A percentile compares a stretch with the other conserved stretches of the same genome.
Evolutionary conservation across 2,888 invertebrate genomes (phyloP).

Genomic region (Parthenolecanium corni): DNA sequence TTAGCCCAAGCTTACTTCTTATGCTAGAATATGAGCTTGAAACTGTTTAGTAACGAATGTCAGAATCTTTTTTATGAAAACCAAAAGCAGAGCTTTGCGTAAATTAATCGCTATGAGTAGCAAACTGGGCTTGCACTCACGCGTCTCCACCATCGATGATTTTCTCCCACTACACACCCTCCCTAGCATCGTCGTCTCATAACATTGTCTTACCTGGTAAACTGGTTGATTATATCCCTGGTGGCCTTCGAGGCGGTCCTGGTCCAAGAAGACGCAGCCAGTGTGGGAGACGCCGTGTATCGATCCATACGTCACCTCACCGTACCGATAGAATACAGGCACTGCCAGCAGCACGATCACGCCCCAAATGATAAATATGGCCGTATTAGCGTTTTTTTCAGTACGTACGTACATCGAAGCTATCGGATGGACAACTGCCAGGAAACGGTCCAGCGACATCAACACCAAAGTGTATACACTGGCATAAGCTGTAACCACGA

Average conservation of each 20-base stretch:
- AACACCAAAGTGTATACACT: conserved; percentile 87
- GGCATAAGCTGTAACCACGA: conserved; percentile 83
- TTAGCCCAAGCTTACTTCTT: too few relatives aligned
- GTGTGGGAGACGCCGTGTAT: conserved; percentile 49
- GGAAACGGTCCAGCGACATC: conserved; percentile 83
- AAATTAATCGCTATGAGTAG: too few relatives aligned
- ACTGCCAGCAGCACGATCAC: conserved; percentile 66
- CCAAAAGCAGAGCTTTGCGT: too few relatives aligned
- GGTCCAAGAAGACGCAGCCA: conserved; percentile 55
- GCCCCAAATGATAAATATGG: conserved; percentile 68
- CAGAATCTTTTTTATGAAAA: too few relatives aligned
- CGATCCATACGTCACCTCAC: conserved; percentile 56
- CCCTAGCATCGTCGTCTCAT: too few relatives aligned
- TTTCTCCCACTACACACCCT: too few relatives aligned
- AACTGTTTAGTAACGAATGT: too few relatives aligned
- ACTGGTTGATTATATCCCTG: conserved; percentile 36
- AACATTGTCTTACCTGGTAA: conserved; percentile 35
- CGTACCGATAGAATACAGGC: conserved; percentile 65
- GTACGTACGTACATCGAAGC: conserved; percentile 71
- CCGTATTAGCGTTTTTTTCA: conserved; percentile 64
- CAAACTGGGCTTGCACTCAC: too few relatives aligned
- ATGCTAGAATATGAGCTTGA: too few relatives aligned
- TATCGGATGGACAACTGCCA: conserved; percentile 89
- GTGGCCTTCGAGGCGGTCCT: conserved; percentile 35
- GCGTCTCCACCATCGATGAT: too few relatives aligned